Evolutionary conservation across 2,113 vertebrate genomes (phyloP).

Genomic region (Catharus minimus): DNA sequence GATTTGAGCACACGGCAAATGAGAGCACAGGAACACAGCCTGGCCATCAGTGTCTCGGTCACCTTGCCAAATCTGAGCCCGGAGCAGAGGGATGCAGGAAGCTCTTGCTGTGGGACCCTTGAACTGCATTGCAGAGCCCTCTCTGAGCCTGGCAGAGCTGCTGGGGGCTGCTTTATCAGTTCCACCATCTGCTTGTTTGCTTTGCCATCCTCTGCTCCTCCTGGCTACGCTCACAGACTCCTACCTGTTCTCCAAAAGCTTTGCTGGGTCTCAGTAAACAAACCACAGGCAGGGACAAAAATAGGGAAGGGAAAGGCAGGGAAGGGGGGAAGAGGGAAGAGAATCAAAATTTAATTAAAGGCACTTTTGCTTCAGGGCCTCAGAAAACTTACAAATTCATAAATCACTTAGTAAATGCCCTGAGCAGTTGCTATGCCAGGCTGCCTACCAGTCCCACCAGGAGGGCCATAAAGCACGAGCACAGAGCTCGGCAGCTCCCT

Average conservation of each 20-base stretch:
- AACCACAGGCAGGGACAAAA: background rate
- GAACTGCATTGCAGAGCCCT: background rate
- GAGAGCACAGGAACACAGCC: background rate
- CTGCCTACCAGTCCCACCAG: slow-evolving; percentile 31
- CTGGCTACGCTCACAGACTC: slow-evolving; percentile 12
- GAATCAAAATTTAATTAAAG: slow-evolving; percentile 65
- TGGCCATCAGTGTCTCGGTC: background rate
- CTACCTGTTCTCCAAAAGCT: slow-evolving; percentile 47
- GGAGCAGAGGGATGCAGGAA: background rate
- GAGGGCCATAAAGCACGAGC: background rate
- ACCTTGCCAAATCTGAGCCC: background rate
- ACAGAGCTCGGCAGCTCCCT: background rate
- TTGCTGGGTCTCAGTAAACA: slow-evolving; percentile 41
- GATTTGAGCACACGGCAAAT: background rate
- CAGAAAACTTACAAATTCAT: slow-evolving; percentile 60
- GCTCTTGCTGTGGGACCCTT: slow-evolving; percentile 13
- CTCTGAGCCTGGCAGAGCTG: background rate
- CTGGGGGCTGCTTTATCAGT: background rate
- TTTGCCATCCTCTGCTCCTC: slow-evolving; percentile 45
- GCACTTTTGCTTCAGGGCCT: slow-evolving; percentile 49
- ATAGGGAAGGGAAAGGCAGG: background rate
- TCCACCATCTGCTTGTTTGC: slow-evolving; percentile 45
- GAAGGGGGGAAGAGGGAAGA: background rate
- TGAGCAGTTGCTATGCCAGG: background rate
- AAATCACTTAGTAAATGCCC: slow-evolving; percentile 60